Percentiles rank a stretch among this genome's conserved stretches.
These are phyloP conservation scores for Sarcophaga peregrina DNA, from an alignment of 1,140 invertebrate species.

Conservation along the genomic window DNA sequence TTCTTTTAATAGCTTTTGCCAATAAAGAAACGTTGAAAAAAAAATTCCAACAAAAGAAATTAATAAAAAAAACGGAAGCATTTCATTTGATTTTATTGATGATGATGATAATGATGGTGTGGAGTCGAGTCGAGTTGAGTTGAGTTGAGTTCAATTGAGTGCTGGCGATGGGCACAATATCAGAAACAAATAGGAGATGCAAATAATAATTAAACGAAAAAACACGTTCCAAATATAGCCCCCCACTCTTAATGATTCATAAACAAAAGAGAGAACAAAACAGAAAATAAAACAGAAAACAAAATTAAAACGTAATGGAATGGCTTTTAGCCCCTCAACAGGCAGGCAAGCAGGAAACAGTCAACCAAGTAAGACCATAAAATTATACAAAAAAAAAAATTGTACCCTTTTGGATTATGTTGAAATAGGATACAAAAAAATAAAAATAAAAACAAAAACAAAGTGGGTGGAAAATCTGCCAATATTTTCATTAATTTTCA, in stretches of 20 bases:
- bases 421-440: not conserved
- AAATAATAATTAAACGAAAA: constrained; percentile 2
- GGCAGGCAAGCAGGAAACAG: not conserved
- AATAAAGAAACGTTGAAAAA: constrained; percentile 8
- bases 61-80: constrained; percentile 27
- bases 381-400: not conserved
- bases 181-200: not conserved
- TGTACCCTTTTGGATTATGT: constrained; percentile 10
- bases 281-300: not conserved
- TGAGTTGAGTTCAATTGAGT: too few relatives aligned
- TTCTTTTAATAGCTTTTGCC: not conserved
- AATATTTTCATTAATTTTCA: not conserved
- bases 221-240: constrained; percentile 10
- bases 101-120: not conserved
- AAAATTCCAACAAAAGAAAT: not conserved
- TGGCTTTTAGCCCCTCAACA: not conserved
- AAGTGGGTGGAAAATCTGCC: not conserved
- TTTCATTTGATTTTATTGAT: constrained; percentile 39
- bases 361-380: not conserved
- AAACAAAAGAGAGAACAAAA: not conserved
- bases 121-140: too few relatives aligned
- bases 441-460: too few relatives aligned
- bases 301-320: not conserved
- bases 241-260: not conserved
- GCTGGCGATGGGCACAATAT: too few relatives aligned